A percentile compares a stretch with the other conserved stretches of the same genome.
Evolutionary conservation across 2,888 invertebrate species (phyloP).

Genomic region (Ophion costatus): DNA sequence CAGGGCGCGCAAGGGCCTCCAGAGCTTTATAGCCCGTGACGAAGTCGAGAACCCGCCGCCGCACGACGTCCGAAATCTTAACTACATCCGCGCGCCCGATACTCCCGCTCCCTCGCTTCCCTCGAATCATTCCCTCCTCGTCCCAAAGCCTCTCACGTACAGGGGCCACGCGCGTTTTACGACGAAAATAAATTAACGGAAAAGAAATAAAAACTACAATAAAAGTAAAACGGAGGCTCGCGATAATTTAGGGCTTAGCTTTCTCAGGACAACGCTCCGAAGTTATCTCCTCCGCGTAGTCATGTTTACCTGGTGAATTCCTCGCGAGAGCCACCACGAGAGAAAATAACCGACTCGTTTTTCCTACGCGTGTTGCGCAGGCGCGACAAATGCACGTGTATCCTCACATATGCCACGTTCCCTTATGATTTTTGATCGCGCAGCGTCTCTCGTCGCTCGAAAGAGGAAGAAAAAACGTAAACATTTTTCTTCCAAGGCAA

Average conservation of each 20-base stretch:
- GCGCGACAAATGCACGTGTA: neutral
- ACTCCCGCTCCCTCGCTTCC: neutral
- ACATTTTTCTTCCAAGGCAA: neutral
- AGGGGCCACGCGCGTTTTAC: neutral
- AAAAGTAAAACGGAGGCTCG: neutral
- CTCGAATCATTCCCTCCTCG: constrained; percentile 39
- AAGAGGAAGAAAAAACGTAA: neutral
- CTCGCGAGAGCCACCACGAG: neutral
- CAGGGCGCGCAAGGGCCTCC: constrained; percentile 27
- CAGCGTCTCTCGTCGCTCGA: neutral
- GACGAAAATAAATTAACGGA: neutral
- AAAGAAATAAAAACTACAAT: neutral
- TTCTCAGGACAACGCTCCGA: too few species aligned
- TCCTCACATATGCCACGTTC: neutral
- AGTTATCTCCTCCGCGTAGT: neutral
- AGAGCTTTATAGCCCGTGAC: constrained; percentile 60
- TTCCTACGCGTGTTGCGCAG: neutral
- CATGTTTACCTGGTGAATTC: constrained; percentile 8
- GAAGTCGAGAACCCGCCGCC: constrained; percentile 30
- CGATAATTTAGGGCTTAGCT: neutral
- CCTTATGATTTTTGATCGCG: neutral
- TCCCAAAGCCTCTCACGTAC: neutral
- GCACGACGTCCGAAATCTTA: neutral
- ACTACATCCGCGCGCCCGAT: neutral
- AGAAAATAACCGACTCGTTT: neutral